These are phyloP conservation scores for Cuniculus paca DNA, from an alignment of 2,797 vertebrate species.

Conservation along the genomic window DNA sequence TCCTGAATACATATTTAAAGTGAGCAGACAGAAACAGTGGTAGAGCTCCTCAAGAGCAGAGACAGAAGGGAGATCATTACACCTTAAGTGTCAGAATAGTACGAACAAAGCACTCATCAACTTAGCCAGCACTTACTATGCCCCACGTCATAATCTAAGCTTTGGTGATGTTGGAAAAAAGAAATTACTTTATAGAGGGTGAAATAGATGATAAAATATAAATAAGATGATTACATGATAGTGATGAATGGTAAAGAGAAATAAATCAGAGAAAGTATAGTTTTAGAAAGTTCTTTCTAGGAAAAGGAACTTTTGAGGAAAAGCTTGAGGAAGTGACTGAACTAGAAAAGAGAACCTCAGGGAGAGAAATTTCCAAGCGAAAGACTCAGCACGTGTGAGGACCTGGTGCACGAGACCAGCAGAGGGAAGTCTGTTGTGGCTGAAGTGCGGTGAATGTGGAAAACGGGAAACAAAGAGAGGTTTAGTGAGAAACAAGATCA, in stretches of 20 bases:
- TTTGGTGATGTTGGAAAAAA: background rate
- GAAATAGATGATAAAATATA: background rate
- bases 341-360: background rate
- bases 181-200: background rate
- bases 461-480: background rate
- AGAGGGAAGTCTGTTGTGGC: background rate
- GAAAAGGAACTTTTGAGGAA: background rate
- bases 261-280: background rate
- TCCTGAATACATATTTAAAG: background rate
- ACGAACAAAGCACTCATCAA: background rate
- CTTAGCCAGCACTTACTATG: background rate
- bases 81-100: background rate
- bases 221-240: background rate
- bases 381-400: background rate
- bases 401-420: background rate
- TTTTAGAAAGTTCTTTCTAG: background rate
- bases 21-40: background rate
- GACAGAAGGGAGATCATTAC: background rate
- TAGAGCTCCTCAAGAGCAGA: background rate
- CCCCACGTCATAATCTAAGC: background rate
- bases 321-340: background rate
- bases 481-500: background rate
- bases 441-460: background rate
- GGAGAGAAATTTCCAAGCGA: background rate
- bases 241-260: background rate